Base-by-base conservation (phyloP, 2,113 vertebrate genomes). In the Seriola dumerili region DNA sequence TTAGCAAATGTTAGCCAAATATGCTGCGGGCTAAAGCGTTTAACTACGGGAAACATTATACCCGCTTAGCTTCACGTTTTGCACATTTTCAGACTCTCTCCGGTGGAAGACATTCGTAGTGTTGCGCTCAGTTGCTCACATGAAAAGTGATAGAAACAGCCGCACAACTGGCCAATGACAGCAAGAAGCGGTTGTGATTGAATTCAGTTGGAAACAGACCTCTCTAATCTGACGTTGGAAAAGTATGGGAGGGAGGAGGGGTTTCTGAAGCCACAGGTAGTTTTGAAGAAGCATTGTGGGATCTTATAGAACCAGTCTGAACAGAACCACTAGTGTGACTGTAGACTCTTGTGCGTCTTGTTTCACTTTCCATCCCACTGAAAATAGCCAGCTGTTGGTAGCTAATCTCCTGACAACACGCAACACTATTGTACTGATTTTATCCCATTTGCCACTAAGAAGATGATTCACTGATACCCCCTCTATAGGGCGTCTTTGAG, bases 401-500 rank as follows among this genome's bases (percentile, higher is more conserved):
- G 29, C 29, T 29, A 70, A 81, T 78, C 72, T 67, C 64, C 25
- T 21, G 62, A 52, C 64, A 78, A 48, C 64, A 62, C 0, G 36
- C 52, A 67, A 8, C 63, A 46, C 63, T 78, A 23, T 82, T 80
- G 64, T 68, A 1, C 25, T 58, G 71, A 73, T 86, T 80, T n/a
- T 19, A 12, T 78, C 80, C 65, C 50, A 61, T 46, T 74, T 7
- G 5, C 23, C 21, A 50, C 34, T 34, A 23, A 64, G 48, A 68
- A 61, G 57, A 76, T 42, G 72, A 84, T 78, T 78, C 78, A 38
- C 61, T 38, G 63, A 61, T 55, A 46, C 46, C 76, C 54, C 80
- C 69, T 78, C 80, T 66, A 36, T 71, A 8, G 69, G 58, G 34
- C 3, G 62, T 81, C 72, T 78, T 75, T 62, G 76, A 83, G 72